Evolutionary conservation across 1,140 invertebrate genomes (phyloP), one percentile per base, ranked within the genome.

Genomic region (Tetramorium parvispinum): DNA sequence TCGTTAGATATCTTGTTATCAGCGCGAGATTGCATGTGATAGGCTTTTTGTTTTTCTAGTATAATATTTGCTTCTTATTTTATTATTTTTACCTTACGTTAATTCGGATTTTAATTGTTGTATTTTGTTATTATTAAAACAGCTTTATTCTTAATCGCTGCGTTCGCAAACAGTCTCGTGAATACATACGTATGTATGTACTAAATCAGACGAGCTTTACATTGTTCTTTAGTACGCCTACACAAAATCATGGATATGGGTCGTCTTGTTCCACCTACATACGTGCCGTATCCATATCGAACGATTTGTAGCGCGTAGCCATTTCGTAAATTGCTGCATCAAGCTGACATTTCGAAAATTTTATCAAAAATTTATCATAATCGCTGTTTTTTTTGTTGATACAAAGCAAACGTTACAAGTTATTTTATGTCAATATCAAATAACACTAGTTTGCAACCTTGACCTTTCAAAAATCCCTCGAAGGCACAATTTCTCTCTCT

Each of bases 251-350:
- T 18, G 27, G 21, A 32, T 79, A 65, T 24, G 16, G 3, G 5
- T 70, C 18, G 65, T 70, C 46, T 53, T 71, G 40, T 32, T 32
- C 32, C 51, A 82, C 32, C 16, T 70, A 70, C 65, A 40, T 24
- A 81, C 7, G 7, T 11, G 21, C 18, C 7, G 16, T 68, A 71
- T 59, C 16, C 11, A 10, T 66, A 55, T 81, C 5, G 13, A 70
- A 43, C 16, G 4, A 55, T 68, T 24, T 24, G 32, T 37, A 53
- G 11, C 3, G 65, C 37, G 5, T 57, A 5, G 18, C 5, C 2
- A 11, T 71, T 68, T 53, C 49, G 21, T 79, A 79, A 68, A 43
- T n/a, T 32, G 49, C 37, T 46, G 40, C 10, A 24, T 46, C 40
- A 66, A 2, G n/a, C 11, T 40, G 8, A 6, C n/a, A 40, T 10